Evolutionary conservation across 2,888 invertebrate species (phyloP).

Genomic region (Amphipyra tragopoginis): DNA sequence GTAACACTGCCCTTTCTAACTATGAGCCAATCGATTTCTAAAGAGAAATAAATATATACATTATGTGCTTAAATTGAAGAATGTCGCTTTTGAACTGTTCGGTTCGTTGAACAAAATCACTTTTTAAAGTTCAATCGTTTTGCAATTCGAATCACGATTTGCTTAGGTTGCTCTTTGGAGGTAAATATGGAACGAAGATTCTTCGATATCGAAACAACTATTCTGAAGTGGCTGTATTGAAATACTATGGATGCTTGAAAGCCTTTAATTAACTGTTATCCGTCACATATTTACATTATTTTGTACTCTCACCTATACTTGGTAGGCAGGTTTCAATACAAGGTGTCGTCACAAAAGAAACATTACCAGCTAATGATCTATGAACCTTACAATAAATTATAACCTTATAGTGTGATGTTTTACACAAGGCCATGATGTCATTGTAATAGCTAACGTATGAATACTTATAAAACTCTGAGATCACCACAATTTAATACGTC

Average conservation of each 20-base stretch:
- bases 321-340: conserved; percentile 2
- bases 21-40: conserved; percentile 45
- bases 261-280: no score
- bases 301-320: not conserved
- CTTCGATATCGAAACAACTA: conserved; percentile 25
- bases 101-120: conserved; percentile 26
- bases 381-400: conserved; percentile 42
- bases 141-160: conserved; percentile 44
- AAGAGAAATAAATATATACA: conserved; percentile 32
- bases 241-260: conserved; percentile 1
- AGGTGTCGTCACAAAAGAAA: conserved; percentile 15
- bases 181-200: conserved; percentile 25
- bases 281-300: no score
- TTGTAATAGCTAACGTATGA: conserved; percentile 73
- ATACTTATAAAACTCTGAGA: conserved; percentile 75
- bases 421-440: conserved; percentile 81
- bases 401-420: conserved; percentile 48
- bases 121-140: conserved; percentile 57
- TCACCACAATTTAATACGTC: conserved; percentile 77
- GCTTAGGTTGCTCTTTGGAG: conserved; percentile 36
- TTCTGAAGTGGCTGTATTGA: not conserved
- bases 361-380: conserved; percentile 24
- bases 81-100: conserved; percentile 26
- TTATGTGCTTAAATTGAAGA: conserved; percentile 36
- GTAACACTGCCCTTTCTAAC: conserved; percentile 72